Evolutionary conservation across 2,888 invertebrate species (phyloP).

Genomic region (Eledona agricola): DNA sequence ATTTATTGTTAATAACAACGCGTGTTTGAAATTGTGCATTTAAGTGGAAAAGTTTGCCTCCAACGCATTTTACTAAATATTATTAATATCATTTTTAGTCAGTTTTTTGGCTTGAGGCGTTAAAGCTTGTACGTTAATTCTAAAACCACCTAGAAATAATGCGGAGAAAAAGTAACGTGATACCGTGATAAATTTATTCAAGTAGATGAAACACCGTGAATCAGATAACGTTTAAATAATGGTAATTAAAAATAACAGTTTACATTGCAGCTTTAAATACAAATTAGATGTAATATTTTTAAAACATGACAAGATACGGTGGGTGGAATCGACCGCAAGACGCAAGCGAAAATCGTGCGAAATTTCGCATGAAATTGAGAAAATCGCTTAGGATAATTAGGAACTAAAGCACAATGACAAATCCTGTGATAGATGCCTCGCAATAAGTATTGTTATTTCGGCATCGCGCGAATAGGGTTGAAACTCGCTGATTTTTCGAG

Average conservation of each 20-base stretch:
- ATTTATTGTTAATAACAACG: too few species aligned
- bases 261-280: slow-evolving; percentile 21
- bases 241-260: slow-evolving; percentile 24
- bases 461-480: slow-evolving; percentile 27
- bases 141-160: too few species aligned
- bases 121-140: too few species aligned
- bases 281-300: slow-evolving; percentile 32
- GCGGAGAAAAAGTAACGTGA: too few species aligned
- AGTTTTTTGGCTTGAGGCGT: too few species aligned
- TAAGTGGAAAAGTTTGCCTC: too few species aligned
- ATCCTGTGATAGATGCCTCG: slow-evolving; percentile 35
- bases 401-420: slow-evolving; percentile 35
- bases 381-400: slow-evolving; percentile 37
- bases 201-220: slow-evolving; percentile 11
- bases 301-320: too few species aligned
- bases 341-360: slow-evolving; percentile 33
- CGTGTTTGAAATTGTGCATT: too few species aligned
- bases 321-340: too few species aligned
- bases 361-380: slow-evolving; percentile 36
- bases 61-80: too few species aligned
- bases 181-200: too few species aligned
- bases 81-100: too few species aligned
- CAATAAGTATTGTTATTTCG: slow-evolving; percentile 33
- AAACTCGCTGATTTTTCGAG: slow-evolving; percentile 28
- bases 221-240: slow-evolving; percentile 11